Conservation (phyloP, 2,888 invertebrate genomes). For the Dynastes hyllus region DNA sequence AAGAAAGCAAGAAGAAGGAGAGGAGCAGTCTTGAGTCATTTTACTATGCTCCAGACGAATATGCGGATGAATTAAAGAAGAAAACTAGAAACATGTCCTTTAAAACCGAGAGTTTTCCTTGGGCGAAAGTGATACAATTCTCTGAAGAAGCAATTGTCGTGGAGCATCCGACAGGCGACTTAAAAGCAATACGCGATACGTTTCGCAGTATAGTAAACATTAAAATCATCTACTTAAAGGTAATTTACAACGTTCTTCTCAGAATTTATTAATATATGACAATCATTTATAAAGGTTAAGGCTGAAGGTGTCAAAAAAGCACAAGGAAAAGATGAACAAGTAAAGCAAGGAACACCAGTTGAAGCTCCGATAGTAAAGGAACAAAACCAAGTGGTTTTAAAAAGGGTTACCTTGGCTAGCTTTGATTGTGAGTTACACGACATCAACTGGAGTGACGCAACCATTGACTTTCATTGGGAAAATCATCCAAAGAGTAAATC, state of each 20-base stretch:
- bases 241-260: conserved; percentile 59
- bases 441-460: conserved; percentile 74
- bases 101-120: conserved; percentile 72
- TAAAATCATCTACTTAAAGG: conserved; percentile 73
- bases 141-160: conserved; percentile 73
- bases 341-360: conserved; percentile 52
- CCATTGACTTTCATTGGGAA: conserved; percentile 76
- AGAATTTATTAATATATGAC: conserved; percentile 1
- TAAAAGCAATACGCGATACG: conserved; percentile 73
- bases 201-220: conserved; percentile 73
- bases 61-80: conserved; percentile 55
- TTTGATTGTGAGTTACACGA: conserved; percentile 71
- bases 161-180: conserved; percentile 71
- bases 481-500: conserved; percentile 64
- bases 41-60: conserved; percentile 63
- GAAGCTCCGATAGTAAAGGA: conserved; percentile 44
- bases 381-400: conserved; percentile 64
- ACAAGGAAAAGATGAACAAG: conserved; percentile 45
- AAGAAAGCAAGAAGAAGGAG: conserved; percentile 53
- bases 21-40: conserved; percentile 53
- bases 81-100: conserved; percentile 70
- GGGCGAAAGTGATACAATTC: conserved; percentile 75
- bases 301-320: conserved; percentile 65
- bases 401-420: conserved; percentile 70
- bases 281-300: conserved; percentile 44